A percentile compares a stretch with the other conserved stretches of the same genome.
phyloP scores from a whole-genome alignment of 1,140 invertebrate genomes.

The Lethrus apterus region DNA sequence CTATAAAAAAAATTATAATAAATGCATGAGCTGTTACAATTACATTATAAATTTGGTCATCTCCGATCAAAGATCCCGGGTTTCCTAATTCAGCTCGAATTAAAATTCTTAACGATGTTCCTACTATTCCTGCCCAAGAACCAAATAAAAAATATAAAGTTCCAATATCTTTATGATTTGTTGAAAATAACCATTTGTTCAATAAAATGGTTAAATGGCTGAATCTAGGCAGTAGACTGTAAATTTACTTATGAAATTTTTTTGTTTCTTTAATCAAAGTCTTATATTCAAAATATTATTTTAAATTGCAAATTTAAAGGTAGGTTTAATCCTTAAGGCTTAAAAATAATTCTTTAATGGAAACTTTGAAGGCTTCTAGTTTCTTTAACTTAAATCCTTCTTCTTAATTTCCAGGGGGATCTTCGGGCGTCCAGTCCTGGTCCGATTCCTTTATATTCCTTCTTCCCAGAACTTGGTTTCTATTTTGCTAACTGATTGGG shows the following conservation, averaged over 20 bases:
- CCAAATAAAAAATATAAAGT: conserved; percentile 68
- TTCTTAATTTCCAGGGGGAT: no score
- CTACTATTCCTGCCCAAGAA: conserved; percentile 56
- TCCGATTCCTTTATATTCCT: no score
- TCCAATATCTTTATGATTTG: conserved; percentile 72
- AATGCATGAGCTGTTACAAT: conserved; percentile 67
- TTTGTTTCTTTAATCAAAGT: conserved; percentile 41
- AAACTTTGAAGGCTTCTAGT: conserved; percentile 53
- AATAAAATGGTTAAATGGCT: conserved; percentile 43
- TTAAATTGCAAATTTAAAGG: conserved; percentile 52
- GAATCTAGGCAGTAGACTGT: conserved; percentile 49
- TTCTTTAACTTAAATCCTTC: conserved; percentile 52
- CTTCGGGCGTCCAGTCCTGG: no score
- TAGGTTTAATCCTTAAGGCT: conserved; percentile 40
- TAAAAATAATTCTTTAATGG: conserved; percentile 43
- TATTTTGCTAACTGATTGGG: no score
- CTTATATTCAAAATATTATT: conserved; percentile 45
- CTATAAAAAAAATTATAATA: conserved; percentile 74
- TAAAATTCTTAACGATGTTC: conserved; percentile 53
- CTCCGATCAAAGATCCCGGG: conserved; percentile 51
- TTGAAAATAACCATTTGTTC: conserved; percentile 54
- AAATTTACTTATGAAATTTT: conserved; percentile 49
- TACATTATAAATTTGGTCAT: conserved; percentile 65
- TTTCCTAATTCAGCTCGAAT: conserved; percentile 61
- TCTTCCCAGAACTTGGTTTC: no score